Percentiles rank a stretch among this genome's conserved stretches.
Conservation (phyloP, 2,113 vertebrate genomes). For the Oceanodroma tethys region DNA sequence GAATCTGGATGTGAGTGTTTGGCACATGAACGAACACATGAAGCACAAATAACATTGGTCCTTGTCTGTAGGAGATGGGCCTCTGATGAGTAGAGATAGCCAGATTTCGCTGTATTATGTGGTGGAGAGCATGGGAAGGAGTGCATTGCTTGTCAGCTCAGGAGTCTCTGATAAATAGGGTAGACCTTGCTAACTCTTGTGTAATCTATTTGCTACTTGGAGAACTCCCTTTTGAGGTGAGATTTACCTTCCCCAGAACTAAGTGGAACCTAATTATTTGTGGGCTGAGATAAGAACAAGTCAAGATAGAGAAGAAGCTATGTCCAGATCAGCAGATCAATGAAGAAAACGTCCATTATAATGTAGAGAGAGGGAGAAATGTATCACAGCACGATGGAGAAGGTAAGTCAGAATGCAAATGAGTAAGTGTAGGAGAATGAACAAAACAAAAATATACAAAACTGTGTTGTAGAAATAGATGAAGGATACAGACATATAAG, state of each 20-base stretch:
- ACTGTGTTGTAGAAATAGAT: neutral
- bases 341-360: neutral
- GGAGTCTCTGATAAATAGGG: neutral
- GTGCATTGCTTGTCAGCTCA: neutral
- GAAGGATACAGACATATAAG: neutral
- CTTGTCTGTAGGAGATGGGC: neutral
- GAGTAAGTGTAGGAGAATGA: neutral
- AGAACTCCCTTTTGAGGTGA: neutral
- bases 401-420: neutral
- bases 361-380: neutral
- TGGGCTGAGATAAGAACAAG: neutral
- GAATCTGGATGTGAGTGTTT: neutral
- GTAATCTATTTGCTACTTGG: neutral
- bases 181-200: neutral
- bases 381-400: neutral
- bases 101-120: neutral
- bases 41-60: neutral
- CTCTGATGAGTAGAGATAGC: neutral
- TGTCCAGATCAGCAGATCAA: neutral
- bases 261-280: neutral
- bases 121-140: neutral
- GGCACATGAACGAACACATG: fast-evolving
- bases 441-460: neutral
- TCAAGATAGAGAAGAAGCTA: neutral
- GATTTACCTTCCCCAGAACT: neutral